Percentiles rank a stretch among this genome's conserved stretches.
phyloP scores from a whole-genome alignment of 2,113 vertebrate genomes.

The Daphoenositta chrysoptera region DNA sequence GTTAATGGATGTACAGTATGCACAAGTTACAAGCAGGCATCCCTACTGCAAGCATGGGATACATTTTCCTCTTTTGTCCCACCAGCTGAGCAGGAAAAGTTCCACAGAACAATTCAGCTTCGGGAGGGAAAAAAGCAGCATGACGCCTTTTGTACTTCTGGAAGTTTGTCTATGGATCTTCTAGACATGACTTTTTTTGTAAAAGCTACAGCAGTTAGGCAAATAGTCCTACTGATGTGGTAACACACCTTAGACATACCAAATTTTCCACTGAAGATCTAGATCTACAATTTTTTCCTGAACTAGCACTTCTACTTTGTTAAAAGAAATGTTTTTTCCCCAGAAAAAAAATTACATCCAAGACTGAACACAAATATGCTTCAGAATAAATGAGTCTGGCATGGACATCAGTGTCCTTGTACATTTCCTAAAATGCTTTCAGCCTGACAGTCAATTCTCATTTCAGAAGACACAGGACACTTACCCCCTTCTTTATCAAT shows the following conservation, averaged over 20 bases:
- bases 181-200: neutral
- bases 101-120: neutral
- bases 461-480: neutral
- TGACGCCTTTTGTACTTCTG: neutral
- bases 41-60: neutral
- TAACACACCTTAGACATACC: fast-evolving
- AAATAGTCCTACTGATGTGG: neutral
- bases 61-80: neutral
- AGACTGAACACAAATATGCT: neutral
- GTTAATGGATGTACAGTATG: neutral
- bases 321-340: neutral
- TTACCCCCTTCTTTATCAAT: neutral
- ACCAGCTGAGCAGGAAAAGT: neutral
- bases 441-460: neutral
- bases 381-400: neutral
- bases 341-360: neutral
- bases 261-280: neutral
- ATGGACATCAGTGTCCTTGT: neutral
- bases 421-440: neutral
- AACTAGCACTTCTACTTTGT: neutral
- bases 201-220: neutral
- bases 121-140: neutral
- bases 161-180: neutral
- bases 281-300: neutral
- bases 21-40: neutral